Evolutionary conservation across 35 echinoderm and acorn worm species (phyloP).

Genomic region (Heliocidaris erythrogramma): DNA sequence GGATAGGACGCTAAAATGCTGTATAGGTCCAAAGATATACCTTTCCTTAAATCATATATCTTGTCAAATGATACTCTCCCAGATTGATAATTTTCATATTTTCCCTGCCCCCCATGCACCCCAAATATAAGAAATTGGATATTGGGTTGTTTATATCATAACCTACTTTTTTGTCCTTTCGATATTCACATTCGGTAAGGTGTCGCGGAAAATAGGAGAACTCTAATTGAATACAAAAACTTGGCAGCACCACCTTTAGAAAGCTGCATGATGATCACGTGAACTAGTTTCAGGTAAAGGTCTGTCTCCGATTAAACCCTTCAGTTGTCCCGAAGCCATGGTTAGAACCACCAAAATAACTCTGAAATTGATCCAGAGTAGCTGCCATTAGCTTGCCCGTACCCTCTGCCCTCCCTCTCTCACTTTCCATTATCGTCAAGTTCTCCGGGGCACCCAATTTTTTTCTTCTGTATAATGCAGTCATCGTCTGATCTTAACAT

Average conservation of each 20-base stretch:
- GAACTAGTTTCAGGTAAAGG: not conserved
- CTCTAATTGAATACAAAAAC: constrained; percentile 1
- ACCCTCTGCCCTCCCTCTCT: not conserved
- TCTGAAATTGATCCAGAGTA: not conserved
- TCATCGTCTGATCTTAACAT: no score
- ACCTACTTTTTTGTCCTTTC: not conserved
- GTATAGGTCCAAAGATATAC: not conserved
- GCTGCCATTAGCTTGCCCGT: not conserved
- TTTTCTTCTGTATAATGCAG: not conserved
- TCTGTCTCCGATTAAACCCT: not conserved
- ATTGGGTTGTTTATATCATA: not conserved
- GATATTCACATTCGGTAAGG: not conserved
- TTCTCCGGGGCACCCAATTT: not conserved
- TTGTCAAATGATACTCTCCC: not conserved
- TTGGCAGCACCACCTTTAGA: not conserved
- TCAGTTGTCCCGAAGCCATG: not conserved
- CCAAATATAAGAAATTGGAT: not conserved
- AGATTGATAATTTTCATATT: not conserved
- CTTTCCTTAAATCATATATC: not conserved
- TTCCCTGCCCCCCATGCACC: not conserved
- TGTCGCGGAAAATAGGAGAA: not conserved
- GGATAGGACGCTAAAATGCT: not conserved
- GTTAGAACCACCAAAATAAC: not conserved
- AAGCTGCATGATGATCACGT: not conserved
- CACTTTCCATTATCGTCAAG: not conserved